These are phyloP conservation scores for Asobara japonica DNA, from an alignment of 1,140 invertebrate genomes.

Conservation along the genomic window DNA sequence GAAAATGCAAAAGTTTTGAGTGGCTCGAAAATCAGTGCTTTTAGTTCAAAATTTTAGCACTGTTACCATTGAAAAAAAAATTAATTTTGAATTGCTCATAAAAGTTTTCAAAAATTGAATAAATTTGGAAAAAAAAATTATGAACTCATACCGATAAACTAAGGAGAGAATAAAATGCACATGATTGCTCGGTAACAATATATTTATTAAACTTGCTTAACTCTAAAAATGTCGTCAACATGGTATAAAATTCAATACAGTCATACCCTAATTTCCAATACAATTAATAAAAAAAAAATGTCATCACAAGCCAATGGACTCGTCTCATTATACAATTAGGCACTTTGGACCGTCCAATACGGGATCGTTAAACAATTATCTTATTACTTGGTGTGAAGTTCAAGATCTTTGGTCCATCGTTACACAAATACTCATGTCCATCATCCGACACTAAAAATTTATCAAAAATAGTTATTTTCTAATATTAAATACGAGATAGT, in stretches of 20 bases:
- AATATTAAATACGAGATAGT: not conserved
- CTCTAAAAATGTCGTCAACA: not conserved
- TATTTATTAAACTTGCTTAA: not conserved
- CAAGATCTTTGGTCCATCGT: slow-evolving; percentile 11
- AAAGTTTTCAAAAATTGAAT: too few relatives aligned
- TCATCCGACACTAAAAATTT: not conserved
- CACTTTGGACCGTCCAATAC: slow-evolving; percentile 7
- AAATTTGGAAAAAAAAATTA: not conserved
- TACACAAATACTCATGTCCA: not conserved
- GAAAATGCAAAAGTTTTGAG: too few relatives aligned
- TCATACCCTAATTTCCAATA: not conserved
- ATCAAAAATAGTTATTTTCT: not conserved
- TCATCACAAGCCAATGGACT: not conserved
- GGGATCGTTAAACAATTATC: slow-evolving; percentile 2
- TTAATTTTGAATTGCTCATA: too few relatives aligned
- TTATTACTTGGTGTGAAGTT: slow-evolving; percentile 11
- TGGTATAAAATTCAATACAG: not conserved
- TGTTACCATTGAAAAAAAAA: too few relatives aligned
- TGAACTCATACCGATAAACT: too few relatives aligned
- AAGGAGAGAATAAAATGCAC: too few relatives aligned
- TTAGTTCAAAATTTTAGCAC: too few relatives aligned
- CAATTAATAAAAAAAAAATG: not conserved
- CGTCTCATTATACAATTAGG: not conserved
- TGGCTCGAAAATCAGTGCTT: too few relatives aligned
- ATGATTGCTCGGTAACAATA: not conserved